phyloP scores from a whole-genome alignment of 2,888 invertebrate species.

The Ennomos quercinarius region DNA sequence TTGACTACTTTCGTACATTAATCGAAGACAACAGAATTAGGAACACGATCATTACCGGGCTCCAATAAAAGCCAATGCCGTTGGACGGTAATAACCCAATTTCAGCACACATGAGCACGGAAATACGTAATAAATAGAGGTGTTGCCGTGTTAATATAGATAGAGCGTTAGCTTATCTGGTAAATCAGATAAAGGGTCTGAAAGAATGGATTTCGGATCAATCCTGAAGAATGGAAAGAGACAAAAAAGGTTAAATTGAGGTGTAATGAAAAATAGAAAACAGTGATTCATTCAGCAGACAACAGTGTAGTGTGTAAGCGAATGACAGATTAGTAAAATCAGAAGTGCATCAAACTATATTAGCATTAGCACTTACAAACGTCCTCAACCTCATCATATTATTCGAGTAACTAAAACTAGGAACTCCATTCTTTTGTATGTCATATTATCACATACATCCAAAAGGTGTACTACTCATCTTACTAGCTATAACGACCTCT shows the following conservation, averaged over 20 bases:
- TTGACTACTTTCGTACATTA: conserved; percentile 22
- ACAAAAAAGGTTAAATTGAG: conserved; percentile 21
- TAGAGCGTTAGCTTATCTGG: conserved; percentile 53
- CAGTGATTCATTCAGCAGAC: conserved; percentile 11
- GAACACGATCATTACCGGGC: conserved; percentile 29
- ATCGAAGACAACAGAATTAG: conserved; percentile 34
- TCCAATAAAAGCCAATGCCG: conserved; percentile 30
- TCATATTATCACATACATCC: too few species aligned
- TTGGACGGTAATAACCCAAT: conserved; percentile 36
- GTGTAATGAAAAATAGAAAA: conserved; percentile 13
- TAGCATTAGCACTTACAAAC: too few species aligned
- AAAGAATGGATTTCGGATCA: conserved; percentile 38
- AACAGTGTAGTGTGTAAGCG: too few species aligned
- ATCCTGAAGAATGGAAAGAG: conserved; percentile 43
- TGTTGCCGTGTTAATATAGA: conserved; percentile 37
- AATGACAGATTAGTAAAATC: too few species aligned
- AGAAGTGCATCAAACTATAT: too few species aligned
- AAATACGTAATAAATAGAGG: conserved; percentile 48
- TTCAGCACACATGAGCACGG: conserved; percentile 35
- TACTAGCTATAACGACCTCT: conserved; percentile 9
- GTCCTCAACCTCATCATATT: too few species aligned
- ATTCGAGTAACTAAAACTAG: too few species aligned
- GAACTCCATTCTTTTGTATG: too few species aligned
- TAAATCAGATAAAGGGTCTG: conserved; percentile 47
- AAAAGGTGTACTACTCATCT: neutral